Conservation (phyloP, 1,140 invertebrate species). For the Drosophila takahashii region DNA sequence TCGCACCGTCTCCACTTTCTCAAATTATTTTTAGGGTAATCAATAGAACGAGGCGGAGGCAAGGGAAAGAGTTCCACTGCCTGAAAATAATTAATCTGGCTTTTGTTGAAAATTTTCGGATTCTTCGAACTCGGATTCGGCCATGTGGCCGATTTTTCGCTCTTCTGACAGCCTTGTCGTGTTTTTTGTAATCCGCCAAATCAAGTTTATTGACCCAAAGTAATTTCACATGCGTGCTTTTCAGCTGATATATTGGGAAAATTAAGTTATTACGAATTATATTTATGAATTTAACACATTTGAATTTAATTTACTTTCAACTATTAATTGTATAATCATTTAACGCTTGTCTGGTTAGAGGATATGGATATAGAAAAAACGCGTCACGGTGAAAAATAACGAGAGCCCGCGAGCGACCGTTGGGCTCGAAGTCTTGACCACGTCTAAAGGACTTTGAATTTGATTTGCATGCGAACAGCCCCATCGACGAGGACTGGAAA, state of each 20-base stretch:
- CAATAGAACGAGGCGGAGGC: conserved; percentile 42
- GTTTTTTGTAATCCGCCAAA: conserved; percentile 10
- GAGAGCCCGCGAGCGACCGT: conserved; percentile 50
- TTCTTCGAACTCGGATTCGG: not conserved
- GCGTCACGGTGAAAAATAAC: not conserved
- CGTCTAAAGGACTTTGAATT: conserved; percentile 72
- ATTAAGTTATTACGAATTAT: conserved; percentile 18
- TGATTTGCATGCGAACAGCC: conserved; percentile 69
- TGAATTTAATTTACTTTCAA: too few relatives aligned
- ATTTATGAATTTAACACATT: not conserved
- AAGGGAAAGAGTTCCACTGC: conserved; percentile 31
- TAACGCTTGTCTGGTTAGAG: conserved; percentile 6
- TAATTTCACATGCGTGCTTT: conserved; percentile 29
- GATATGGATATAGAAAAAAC: conserved; percentile 13
- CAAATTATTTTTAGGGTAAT: conserved; percentile 56
- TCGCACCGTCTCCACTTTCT: conserved; percentile 32
- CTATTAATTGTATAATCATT: conserved; percentile 19
- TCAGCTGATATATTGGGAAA: conserved; percentile 11
- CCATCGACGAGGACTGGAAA: conserved; percentile 56
- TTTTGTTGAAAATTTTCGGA: conserved; percentile 39
- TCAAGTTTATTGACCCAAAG: conserved; percentile 39
- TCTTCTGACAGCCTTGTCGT: conserved; percentile 39
- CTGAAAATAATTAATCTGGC: conserved; percentile 53
- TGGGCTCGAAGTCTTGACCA: conserved; percentile 73
- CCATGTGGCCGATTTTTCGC: conserved; percentile 47